Evolutionary conservation across 2,888 invertebrate genomes (phyloP).

Genomic region (Morpho helenor): DNA sequence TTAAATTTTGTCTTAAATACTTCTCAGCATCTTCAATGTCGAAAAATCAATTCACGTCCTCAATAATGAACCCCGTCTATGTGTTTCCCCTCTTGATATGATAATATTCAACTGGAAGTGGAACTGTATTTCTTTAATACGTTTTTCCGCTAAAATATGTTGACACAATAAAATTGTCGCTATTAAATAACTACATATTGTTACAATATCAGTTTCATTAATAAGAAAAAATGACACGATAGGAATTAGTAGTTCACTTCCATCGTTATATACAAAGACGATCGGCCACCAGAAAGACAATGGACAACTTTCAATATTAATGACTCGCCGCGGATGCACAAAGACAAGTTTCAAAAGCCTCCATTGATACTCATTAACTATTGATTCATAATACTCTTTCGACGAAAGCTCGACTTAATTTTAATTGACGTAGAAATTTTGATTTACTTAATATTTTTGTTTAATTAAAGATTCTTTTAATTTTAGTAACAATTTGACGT

Average conservation of each 20-base stretch:
- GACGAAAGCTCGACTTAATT: conserved; percentile 63
- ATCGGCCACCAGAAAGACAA: conserved; percentile 68
- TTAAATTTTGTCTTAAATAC: too few relatives aligned
- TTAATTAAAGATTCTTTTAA: too few relatives aligned
- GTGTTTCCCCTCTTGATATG: too few relatives aligned
- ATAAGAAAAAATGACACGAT: conserved; percentile 58
- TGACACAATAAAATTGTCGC: too few relatives aligned
- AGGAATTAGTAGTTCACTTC: conserved; percentile 69
- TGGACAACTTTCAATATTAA: conserved; percentile 75
- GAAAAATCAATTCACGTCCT: too few relatives aligned
- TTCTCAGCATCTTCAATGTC: too few relatives aligned
- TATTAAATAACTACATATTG: too few relatives aligned
- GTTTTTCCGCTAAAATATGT: too few relatives aligned
- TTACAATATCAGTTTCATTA: conserved; percentile 35
- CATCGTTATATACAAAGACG: conserved; percentile 64
- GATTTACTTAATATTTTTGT: conserved; percentile 22
- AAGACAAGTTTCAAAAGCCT: conserved; percentile 67
- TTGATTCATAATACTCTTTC: conserved; percentile 77
- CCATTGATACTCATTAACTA: conserved; percentile 77
- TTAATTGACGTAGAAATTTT: conserved; percentile 58
- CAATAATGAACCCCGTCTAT: too few relatives aligned
- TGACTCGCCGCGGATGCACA: conserved; percentile 73
- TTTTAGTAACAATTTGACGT: too few relatives aligned
- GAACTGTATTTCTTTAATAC: too few relatives aligned
- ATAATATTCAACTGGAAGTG: too few relatives aligned